phyloP scores from a whole-genome alignment of 2,113 vertebrate species.

The Polypterus senegalus region DNA sequence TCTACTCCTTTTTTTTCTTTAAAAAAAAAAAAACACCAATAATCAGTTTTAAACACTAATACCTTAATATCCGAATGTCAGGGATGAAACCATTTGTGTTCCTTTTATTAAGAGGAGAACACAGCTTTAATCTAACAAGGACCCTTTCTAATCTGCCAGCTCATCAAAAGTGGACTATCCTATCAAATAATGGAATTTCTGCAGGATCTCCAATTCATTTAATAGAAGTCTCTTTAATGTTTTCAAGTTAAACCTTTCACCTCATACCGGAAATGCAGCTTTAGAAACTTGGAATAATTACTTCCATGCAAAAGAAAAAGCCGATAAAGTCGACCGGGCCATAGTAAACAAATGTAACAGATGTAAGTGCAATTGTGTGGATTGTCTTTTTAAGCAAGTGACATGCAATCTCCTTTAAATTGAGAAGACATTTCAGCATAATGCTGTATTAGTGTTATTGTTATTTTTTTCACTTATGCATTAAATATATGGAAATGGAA shows the following conservation, averaged over 20 bases:
- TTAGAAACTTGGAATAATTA: background rate
- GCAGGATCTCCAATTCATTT: conserved; percentile 1
- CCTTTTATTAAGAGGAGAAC: too few relatives aligned
- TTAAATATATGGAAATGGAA: conserved; percentile 10
- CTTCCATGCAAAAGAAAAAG: conserved; percentile 1
- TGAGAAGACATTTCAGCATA: background rate
- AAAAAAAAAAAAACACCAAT: too few relatives aligned
- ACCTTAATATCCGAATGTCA: too few relatives aligned
- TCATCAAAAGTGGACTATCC: too few relatives aligned
- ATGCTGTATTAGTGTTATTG: conserved; percentile 2
- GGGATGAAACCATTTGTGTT: too few relatives aligned
- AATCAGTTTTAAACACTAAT: too few relatives aligned
- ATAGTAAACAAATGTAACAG: background rate
- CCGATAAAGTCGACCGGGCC: background rate
- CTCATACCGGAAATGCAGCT: conserved; percentile 2
- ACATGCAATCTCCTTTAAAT: conserved; percentile 13
- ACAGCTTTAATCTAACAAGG: too few relatives aligned
- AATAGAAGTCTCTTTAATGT: background rate
- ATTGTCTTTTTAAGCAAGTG: background rate
- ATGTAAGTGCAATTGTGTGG: background rate
- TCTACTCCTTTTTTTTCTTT: too few relatives aligned
- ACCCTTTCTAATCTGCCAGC: too few relatives aligned
- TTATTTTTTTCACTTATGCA: conserved; percentile 1
- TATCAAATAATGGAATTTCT: conserved; percentile 5
- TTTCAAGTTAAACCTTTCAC: background rate